These are phyloP conservation scores for Ginglymostoma cirratum DNA, from an alignment of 2,113 vertebrate genomes.

Conservation along the genomic window DNA sequence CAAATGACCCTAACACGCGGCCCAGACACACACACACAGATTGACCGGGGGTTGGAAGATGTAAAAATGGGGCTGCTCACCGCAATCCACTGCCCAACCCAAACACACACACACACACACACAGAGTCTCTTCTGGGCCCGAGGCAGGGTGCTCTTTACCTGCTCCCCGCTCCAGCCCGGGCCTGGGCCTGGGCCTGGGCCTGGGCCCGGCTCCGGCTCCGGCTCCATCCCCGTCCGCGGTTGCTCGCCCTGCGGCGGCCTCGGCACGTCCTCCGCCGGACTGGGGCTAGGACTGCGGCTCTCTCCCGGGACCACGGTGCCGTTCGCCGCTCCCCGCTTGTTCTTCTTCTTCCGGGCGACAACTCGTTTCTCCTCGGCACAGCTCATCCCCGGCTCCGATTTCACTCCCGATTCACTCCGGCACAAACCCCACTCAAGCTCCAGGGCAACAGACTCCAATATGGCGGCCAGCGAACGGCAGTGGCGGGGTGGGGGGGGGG, in stretches of 20 bases:
- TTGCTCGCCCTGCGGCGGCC: not conserved
- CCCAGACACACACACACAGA: not conserved
- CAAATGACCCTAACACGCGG: not conserved
- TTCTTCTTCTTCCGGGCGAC: constrained; percentile 23
- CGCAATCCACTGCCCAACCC: not conserved
- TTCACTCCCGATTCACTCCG: not conserved
- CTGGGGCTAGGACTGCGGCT: constrained; percentile 17
- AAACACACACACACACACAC: not conserved
- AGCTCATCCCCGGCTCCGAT: not conserved
- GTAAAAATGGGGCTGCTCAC: not conserved
- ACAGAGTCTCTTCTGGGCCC: not conserved
- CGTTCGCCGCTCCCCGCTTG: not conserved
- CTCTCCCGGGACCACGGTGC: not conserved
- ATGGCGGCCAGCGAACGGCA: not conserved
- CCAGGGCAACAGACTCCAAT: constrained; percentile 31
- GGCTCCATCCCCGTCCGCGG: constrained; percentile 1
- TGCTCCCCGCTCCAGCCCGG: not conserved
- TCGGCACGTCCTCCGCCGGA: not conserved
- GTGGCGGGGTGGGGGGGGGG: not conserved
- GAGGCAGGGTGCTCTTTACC: not conserved
- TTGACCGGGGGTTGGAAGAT: no score
- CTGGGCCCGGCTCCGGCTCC: no score
- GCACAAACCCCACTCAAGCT: not conserved
- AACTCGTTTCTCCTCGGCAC: constrained; percentile 32
- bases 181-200: not conserved